phyloP scores from a whole-genome alignment of 92 coral and sea anemone species.

The Anthopleura xanthogrammica region DNA sequence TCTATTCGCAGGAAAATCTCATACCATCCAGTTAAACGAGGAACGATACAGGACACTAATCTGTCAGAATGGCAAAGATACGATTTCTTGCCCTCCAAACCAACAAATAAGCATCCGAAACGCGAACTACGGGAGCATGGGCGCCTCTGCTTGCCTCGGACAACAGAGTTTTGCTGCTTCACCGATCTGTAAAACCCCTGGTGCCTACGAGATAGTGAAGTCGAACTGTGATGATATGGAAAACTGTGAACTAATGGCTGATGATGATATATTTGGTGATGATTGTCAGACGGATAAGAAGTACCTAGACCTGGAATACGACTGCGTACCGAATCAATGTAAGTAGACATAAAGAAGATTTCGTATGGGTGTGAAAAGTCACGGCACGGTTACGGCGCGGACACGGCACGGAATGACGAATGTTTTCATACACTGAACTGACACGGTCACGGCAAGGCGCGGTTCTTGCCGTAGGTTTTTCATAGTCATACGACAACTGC shows the following conservation, averaged over 20 bases:
- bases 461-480: too few species aligned
- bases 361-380: too few species aligned
- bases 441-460: too few species aligned
- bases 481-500: too few species aligned
- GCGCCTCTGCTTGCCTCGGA: conserved; percentile 67
- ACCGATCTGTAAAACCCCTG: conserved; percentile 76
- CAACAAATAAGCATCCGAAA: conserved; percentile 63
- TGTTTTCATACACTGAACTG: too few species aligned
- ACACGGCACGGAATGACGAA: too few species aligned
- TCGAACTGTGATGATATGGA: conserved; percentile 86
- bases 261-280: conserved; percentile 76
- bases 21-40: conserved; percentile 9
- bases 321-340: conserved; percentile 65
- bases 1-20: not conserved
- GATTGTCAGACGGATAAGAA: conserved; percentile 83
- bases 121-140: conserved; percentile 91
- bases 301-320: conserved; percentile 84
- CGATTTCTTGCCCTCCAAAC: conserved; percentile 80
- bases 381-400: too few species aligned
- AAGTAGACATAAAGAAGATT: conserved; percentile 12
- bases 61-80: conserved; percentile 72
- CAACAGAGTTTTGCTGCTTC: conserved; percentile 18
- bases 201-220: conserved; percentile 71
- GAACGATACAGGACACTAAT: conserved; percentile 44
- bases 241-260: conserved; percentile 75